phyloP scores from a whole-genome alignment of 2,888 invertebrate genomes.

The Lithosia quadra region DNA sequence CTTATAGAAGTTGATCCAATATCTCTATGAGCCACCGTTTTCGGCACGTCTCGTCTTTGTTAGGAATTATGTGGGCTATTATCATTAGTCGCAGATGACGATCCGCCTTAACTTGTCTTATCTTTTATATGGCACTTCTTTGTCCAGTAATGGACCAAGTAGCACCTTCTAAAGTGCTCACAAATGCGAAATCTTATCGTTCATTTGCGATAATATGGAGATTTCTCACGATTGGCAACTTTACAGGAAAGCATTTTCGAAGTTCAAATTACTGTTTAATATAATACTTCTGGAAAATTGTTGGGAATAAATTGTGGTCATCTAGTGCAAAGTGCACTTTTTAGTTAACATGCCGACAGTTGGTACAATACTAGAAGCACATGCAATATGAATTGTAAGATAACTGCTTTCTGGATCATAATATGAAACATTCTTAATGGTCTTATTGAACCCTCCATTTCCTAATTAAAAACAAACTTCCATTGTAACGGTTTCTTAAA shows the following conservation, averaged over 20 bases:
- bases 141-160: constrained; percentile 61
- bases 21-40: constrained; percentile 47
- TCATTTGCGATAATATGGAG: neutral
- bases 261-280: neutral
- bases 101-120: constrained; percentile 59
- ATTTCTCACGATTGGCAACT: neutral
- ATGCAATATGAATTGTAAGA: neutral
- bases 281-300: neutral
- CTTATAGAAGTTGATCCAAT: constrained; percentile 38
- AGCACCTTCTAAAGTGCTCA: neutral
- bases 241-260: neutral
- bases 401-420: neutral
- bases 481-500: constrained; percentile 31
- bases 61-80: constrained; percentile 65
- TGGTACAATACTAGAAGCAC: neutral
- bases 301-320: neutral
- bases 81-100: constrained; percentile 71
- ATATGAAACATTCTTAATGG: neutral
- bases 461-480: constrained; percentile 34
- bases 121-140: constrained; percentile 63
- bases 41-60: constrained; percentile 56
- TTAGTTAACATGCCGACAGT: too few species aligned
- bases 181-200: neutral
- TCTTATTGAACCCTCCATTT: neutral
- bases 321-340: too few species aligned